Evolutionary conservation across 2,113 vertebrate genomes (phyloP).

Genomic region (Xiphophorus couchianus): DNA sequence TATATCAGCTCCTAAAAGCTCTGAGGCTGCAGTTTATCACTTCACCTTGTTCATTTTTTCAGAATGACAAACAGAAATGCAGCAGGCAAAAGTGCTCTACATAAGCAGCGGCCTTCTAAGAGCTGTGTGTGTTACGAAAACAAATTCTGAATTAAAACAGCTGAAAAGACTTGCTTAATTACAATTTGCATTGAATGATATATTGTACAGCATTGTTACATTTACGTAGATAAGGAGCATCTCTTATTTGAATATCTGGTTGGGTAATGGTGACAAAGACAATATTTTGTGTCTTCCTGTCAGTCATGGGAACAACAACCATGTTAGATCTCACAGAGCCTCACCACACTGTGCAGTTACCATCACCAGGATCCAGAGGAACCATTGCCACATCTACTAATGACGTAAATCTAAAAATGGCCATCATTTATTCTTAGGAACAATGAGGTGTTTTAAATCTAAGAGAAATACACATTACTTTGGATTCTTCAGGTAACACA

Average conservation of each 20-base stretch:
- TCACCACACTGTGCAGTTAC: background rate
- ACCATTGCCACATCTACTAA: background rate
- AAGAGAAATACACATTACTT: background rate
- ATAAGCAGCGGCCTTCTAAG: background rate
- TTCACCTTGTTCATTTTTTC: constrained; percentile 42
- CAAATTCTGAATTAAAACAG: background rate
- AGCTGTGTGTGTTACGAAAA: background rate
- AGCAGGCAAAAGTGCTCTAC: background rate
- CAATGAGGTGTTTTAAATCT: background rate
- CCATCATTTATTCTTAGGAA: background rate
- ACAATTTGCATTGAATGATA: constrained; percentile 6
- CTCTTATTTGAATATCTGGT: background rate
- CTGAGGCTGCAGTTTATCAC: constrained; percentile 34
- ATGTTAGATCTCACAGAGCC: background rate
- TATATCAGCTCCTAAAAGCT: constrained; percentile 19
- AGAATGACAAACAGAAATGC: constrained; percentile 35
- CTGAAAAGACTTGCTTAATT: constrained; percentile 6
- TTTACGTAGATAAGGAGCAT: background rate
- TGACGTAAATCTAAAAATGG: background rate
- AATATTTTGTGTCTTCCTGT: background rate
- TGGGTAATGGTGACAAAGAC: background rate
- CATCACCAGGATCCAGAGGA: too few species aligned
- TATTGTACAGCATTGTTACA: background rate
- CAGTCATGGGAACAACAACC: constrained; percentile 3
- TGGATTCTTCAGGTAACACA: background rate